phyloP scores from a whole-genome alignment of 2,113 vertebrate species.

The Zapus hudsonius region DNA sequence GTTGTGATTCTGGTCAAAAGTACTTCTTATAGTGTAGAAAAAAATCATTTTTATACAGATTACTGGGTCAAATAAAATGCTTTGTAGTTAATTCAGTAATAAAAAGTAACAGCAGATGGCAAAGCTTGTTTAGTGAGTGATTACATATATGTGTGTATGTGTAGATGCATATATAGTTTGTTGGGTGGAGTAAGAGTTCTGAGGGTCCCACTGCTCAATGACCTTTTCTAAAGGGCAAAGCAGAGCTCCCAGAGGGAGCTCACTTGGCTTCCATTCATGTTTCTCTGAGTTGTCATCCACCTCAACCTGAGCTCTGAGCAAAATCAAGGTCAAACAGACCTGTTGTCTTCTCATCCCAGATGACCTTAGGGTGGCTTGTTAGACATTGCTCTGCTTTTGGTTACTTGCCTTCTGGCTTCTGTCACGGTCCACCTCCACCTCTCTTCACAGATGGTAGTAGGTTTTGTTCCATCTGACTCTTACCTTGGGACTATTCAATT shows the following conservation, averaged over 20 bases:
- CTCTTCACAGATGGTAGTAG: background rate
- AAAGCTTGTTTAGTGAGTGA: background rate
- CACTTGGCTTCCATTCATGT: background rate
- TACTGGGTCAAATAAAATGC: background rate
- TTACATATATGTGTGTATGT: background rate
- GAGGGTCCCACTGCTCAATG: background rate
- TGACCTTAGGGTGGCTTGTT: background rate
- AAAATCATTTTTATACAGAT: background rate
- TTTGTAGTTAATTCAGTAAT: background rate
- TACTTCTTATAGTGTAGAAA: conserved; percentile 1
- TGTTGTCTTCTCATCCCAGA: accelerated
- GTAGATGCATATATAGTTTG: no score
- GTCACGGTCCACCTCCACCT: background rate
- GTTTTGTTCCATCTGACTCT: background rate
- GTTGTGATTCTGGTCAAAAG: background rate
- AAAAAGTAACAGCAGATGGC: background rate
- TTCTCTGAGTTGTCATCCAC: background rate
- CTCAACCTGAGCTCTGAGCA: background rate
- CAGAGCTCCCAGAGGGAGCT: background rate
- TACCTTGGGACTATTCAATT: background rate
- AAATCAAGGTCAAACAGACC: background rate
- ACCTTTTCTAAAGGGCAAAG: background rate
- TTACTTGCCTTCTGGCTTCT: background rate
- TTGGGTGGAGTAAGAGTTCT: background rate
- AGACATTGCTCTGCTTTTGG: background rate